Percentiles rank a stretch among this genome's conserved stretches.
Evolutionary conservation across 2,888 invertebrate species (phyloP).

Genomic region (Halictus ligatus): DNA sequence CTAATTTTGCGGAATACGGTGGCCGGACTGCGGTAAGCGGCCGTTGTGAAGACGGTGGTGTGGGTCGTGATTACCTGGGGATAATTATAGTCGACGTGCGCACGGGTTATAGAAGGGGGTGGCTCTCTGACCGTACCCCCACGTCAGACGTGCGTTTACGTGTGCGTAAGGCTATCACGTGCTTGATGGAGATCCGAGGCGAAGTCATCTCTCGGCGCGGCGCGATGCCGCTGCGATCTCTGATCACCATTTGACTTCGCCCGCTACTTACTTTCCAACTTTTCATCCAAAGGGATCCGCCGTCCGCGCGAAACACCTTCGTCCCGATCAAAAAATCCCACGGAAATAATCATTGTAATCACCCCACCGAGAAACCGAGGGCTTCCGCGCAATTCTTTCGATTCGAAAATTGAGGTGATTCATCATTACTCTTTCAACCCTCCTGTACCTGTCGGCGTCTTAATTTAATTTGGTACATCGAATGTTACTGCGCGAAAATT

Average conservation of each 20-base stretch:
- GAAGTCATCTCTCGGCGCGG: slow-evolving; percentile 57
- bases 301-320: background rate
- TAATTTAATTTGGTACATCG: background rate
- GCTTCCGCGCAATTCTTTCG: background rate
- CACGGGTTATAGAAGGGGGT: slow-evolving; percentile 70
- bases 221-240: slow-evolving; percentile 34
- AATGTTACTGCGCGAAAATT: background rate
- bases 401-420: background rate
- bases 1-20: slow-evolving; percentile 85
- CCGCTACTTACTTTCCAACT: background rate
- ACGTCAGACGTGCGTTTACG: slow-evolving; percentile 69
- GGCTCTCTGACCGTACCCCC: slow-evolving; percentile 42
- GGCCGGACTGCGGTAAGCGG: slow-evolving; percentile 83
- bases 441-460: background rate
- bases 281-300: background rate
- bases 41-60: slow-evolving; percentile 79
- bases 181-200: slow-evolving; percentile 63
- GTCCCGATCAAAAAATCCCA: background rate
- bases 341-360: slow-evolving; percentile 8
- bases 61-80: slow-evolving; percentile 83
- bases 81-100: slow-evolving; percentile 83
- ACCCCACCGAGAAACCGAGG: background rate
- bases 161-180: slow-evolving; percentile 67
- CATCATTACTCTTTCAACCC: background rate
- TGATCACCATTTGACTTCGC: slow-evolving; percentile 23